Conservation (phyloP, 2,113 vertebrate species). For the Toxotes chatareus region DNA sequence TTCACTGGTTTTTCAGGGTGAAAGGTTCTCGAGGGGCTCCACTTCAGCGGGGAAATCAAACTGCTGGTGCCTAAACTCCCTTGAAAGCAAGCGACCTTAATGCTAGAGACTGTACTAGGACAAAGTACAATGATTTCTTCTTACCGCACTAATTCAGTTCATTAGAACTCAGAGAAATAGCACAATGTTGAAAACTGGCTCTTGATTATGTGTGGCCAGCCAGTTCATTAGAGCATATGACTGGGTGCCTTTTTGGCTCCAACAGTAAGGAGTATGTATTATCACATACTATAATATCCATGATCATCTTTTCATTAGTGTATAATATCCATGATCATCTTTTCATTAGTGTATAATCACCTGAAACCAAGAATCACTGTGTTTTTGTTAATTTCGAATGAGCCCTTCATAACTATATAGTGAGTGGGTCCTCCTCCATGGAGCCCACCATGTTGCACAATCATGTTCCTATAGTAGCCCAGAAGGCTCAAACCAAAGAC, state of each 20-base stretch:
- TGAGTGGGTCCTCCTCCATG: too few relatives aligned
- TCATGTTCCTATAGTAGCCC: too few relatives aligned
- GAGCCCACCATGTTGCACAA: too few relatives aligned
- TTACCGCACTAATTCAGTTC: constrained; percentile 26
- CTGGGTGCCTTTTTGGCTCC: not conserved
- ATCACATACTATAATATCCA: too few relatives aligned
- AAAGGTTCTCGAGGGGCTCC: constrained; percentile 46
- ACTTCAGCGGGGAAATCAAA: constrained; percentile 54
- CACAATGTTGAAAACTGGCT: not conserved
- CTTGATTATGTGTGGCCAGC: not conserved
- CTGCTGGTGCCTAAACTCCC: constrained; percentile 12
- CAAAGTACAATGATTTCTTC: constrained; percentile 27
- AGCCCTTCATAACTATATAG: too few relatives aligned
- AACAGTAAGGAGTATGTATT: not conserved
- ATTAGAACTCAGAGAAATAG: constrained; percentile 3
- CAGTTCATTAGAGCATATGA: not conserved
- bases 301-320: too few relatives aligned
- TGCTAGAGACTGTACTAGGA: constrained; percentile 20
- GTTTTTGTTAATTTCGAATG: too few relatives aligned
- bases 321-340: too few relatives aligned
- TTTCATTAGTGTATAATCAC: too few relatives aligned
- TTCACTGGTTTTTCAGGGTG: constrained; percentile 56
- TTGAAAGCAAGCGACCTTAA: constrained; percentile 27
- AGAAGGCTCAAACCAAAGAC: too few relatives aligned
- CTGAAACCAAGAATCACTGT: too few relatives aligned